Evolutionary conservation across 2,888 invertebrate genomes (phyloP).

Genomic region (Pristionchus maxplancki): DNA sequence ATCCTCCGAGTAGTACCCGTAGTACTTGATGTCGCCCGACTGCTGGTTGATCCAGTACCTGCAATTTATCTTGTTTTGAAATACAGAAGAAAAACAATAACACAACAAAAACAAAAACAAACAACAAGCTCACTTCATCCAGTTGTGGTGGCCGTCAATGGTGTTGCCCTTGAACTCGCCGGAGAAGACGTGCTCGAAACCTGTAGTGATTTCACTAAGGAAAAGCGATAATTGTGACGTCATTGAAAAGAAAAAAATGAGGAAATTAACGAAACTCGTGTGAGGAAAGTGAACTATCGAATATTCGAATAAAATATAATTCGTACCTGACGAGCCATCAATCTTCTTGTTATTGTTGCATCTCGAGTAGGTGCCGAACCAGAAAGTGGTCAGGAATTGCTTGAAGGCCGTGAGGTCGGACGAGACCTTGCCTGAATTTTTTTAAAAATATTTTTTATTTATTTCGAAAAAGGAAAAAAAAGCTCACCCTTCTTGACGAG

Average conservation of each 20-base stretch:
- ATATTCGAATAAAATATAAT: too few relatives aligned
- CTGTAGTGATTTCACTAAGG: too few relatives aligned
- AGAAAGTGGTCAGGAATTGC: constrained; percentile 68
- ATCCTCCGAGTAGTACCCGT: constrained; percentile 73
- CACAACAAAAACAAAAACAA: neutral
- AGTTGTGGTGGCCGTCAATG: constrained; percentile 75
- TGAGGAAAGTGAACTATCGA: too few relatives aligned
- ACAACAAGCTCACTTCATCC: constrained; percentile 13
- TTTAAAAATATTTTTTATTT: neutral
- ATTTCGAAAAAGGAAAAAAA: too few relatives aligned
- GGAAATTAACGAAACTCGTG: too few relatives aligned
- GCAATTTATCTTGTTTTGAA: too few relatives aligned
- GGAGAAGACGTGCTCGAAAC: constrained; percentile 77
- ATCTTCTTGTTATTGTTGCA: constrained; percentile 63
- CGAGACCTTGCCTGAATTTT: constrained; percentile 55
- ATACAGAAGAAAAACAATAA: neutral
- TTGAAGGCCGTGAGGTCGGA: constrained; percentile 62
- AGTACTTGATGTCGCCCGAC: constrained; percentile 72
- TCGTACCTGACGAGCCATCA: constrained; percentile 69
- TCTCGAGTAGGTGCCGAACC: constrained; percentile 75
- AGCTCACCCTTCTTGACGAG: constrained; percentile 64
- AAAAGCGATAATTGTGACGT: too few relatives aligned
- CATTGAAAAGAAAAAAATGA: too few relatives aligned
- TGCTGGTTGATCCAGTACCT: constrained; percentile 73
- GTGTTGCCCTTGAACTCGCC: constrained; percentile 70